Base-by-base conservation (phyloP, 2,113 vertebrate genomes). In the Clarias batrachus region DNA sequence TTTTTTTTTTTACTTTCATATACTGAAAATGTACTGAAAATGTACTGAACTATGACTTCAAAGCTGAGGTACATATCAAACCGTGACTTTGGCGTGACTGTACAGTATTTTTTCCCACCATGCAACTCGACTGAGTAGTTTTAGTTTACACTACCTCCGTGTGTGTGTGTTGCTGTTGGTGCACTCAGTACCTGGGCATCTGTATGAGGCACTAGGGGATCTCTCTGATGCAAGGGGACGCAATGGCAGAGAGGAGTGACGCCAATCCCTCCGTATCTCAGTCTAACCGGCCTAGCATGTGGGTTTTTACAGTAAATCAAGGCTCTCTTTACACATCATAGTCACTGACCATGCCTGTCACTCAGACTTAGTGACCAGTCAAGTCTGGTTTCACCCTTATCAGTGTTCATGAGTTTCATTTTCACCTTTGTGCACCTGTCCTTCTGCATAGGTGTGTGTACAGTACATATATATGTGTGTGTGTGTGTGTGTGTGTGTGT, bases 221-320 rank as follows among this genome's bases (percentile, higher is more conserved):
- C 92, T 92, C 93, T 92, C 93, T 94, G 94, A 95, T 94, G 94
- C 95, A 95, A 95, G 93, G 93, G 93, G 93, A 94, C 91, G 94
- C 93, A 95, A 95, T 93, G 93, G 87, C 89, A 92, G 87, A 92
- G 78, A 92, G 90, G 90, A 91, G 92, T 93, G 94, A 94, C 90
- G 92, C 92, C 93, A 95, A 89, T 89, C 84, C 87, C 17, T 87
- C 52, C 54, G 82, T 83, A 73, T 60, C 65, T 85, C 52, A 23
- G 59, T 65, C 21, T 81, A 65, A 78, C 37, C 30, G 10, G 68
- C 89, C 63, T 84, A 82, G 87, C 92, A 82, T 91, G 90, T 91
- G 88, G 82, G 85, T 88, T 78, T 86, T 85, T 83, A 87, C 81
- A 81, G 17, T 41, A 56, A 79, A 54, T 77, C 4, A 74, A 48